phyloP scores from a whole-genome alignment of 2,797 vertebrate genomes.

The Myotis daubentonii region DNA sequence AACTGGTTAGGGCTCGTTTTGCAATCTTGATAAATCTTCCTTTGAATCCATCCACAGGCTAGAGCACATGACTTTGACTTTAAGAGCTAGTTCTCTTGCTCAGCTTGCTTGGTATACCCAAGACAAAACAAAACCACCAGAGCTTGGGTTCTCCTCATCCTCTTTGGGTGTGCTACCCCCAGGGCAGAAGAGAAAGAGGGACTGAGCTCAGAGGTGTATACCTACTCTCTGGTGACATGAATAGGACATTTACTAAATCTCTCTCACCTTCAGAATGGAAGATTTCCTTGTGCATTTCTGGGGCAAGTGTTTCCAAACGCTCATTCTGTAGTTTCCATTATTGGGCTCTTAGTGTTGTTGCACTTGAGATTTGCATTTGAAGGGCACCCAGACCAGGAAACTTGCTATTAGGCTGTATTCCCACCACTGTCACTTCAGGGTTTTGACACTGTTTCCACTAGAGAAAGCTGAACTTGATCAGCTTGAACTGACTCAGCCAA shows the following conservation, averaged over 20 bases:
- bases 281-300: not conserved
- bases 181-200: not conserved
- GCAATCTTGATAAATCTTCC: not conserved
- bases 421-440: not conserved
- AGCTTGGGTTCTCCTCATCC: not conserved
- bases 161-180: constrained; percentile 18
- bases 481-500: not conserved
- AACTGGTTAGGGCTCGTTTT: not conserved
- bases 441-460: constrained; percentile 24
- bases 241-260: not conserved
- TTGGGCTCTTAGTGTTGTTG: not conserved
- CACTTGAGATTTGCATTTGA: not conserved
- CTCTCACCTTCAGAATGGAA: not conserved
- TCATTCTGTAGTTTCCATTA: not conserved
- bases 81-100: constrained; percentile 12
- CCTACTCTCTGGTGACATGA: not conserved
- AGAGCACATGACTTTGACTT: not conserved
- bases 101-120: not conserved
- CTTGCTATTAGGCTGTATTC: not conserved
- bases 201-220: not conserved
- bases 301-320: not conserved
- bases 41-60: not conserved
- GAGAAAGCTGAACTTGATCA: not conserved
- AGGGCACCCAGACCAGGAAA: not conserved
- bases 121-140: not conserved